Evolutionary conservation across 2,797 vertebrate species (phyloP).

Genomic region (Geotrypetes seraphini): DNA sequence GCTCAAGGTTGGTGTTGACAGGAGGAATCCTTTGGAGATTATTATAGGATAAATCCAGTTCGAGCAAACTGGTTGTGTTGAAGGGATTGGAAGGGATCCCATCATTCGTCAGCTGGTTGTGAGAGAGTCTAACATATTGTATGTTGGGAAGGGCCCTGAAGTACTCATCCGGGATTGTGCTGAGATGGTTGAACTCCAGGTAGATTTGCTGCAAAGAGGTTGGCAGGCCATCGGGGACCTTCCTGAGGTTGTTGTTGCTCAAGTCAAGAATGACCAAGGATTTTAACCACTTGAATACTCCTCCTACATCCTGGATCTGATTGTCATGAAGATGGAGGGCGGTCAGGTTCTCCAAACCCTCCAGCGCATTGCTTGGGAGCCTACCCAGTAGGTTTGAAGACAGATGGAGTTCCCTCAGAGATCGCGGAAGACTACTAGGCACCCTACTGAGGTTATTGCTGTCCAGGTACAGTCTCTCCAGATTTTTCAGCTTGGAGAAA

Average conservation of each 20-base stretch:
- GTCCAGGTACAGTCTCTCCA: slow-evolving; percentile 84
- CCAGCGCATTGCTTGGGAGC: slow-evolving; percentile 64
- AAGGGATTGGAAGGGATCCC: slow-evolving; percentile 80
- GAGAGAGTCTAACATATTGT: slow-evolving; percentile 78
- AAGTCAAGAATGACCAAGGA: slow-evolving; percentile 81
- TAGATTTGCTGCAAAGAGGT: slow-evolving; percentile 82
- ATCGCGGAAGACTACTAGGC: slow-evolving; percentile 70
- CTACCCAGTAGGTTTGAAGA: slow-evolving; percentile 76
- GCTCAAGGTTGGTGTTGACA: slow-evolving; percentile 77
- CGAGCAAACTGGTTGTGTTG: slow-evolving; percentile 83
- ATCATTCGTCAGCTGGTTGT: slow-evolving; percentile 81
- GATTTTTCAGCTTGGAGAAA: slow-evolving; percentile 64
- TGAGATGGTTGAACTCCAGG: slow-evolving; percentile 80
- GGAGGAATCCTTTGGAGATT: slow-evolving; percentile 85
- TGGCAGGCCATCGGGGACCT: slow-evolving; percentile 75
- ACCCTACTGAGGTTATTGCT: slow-evolving; percentile 83
- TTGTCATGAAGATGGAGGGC: slow-evolving; percentile 83
- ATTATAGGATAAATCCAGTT: slow-evolving; percentile 92
- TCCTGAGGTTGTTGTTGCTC: slow-evolving; percentile 79
- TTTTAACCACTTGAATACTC: slow-evolving; percentile 61
- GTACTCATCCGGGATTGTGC: slow-evolving; percentile 70
- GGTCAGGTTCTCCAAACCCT: slow-evolving; percentile 85
- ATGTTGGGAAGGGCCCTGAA: slow-evolving; percentile 68
- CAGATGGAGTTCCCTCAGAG: slow-evolving; percentile 76
- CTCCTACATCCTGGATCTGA: slow-evolving; percentile 70